Evolutionary conservation across 2,797 vertebrate species (phyloP), one percentile per base, ranked within the genome.

Genomic region (Tamandua tetradactyla): DNA sequence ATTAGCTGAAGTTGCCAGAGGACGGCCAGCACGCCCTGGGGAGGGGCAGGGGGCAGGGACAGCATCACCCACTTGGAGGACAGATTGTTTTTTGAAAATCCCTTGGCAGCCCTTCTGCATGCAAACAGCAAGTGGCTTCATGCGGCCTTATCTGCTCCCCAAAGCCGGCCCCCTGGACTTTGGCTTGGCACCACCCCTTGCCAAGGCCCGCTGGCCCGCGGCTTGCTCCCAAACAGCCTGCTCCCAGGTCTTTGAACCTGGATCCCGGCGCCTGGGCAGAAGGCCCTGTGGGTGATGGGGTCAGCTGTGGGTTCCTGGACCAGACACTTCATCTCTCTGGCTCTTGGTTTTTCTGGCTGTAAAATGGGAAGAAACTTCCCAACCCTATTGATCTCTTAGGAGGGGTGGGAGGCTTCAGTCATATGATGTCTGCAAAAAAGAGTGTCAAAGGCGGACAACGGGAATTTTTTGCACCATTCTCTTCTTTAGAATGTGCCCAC

Each of bases 121-220:
- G 30, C 85, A 90, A 93, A 92, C 91, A 90, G 92, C 93, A 95
- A 94, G 93, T 90, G 84, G 91, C 88, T 86, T 61, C 32, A 5
- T 69, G 76, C 40, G 75, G 85, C 95, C 74, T 96, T 96, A 96
- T 96, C 96, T 82, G 85, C 90, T 95, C 78, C 59, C 85, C 62
- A 47, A 27, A 40, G 78, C 80, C 0, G 1, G 61, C 7, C 91
- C 83, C 66, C 44, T 80, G 82, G 94, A 86, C 88, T 90, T 47
- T 18, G 59, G 75, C 64, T 92, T 89, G 85, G 87, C 87, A 92
- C 27, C 82, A 52, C 40, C 74, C 57, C 40, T 40, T 92, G 82
- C 95, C 90, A 94, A 91, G 68, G 69, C 59, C 74, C 0, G 8
- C 71, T 87, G 87, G 92, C 40, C 32, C 22, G 2, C 14, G 22